Percentiles rank a stretch among this genome's conserved stretches.
Evolutionary conservation across 2,888 invertebrate genomes (phyloP).

Genomic region (Cancer borealis): DNA sequence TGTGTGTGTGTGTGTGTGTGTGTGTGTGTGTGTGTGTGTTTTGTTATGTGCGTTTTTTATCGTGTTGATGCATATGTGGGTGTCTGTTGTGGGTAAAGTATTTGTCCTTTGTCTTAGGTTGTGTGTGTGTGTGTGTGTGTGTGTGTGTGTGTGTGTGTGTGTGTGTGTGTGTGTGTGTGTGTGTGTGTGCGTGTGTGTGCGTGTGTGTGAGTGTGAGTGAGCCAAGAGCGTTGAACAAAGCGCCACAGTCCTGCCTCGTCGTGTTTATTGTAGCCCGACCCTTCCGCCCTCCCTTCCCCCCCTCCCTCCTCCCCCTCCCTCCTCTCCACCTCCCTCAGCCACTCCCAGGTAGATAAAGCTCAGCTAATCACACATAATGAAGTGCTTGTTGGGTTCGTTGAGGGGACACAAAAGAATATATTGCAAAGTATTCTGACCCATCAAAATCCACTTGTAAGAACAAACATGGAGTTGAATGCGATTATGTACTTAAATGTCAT

Average conservation of each 20-base stretch:
- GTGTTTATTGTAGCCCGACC: constrained; percentile 1
- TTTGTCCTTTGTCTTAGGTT: background rate
- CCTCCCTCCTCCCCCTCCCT: background rate
- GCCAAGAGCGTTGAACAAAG: constrained; percentile 16
- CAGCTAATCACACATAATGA: background rate
- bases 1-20: background rate
- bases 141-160: constrained; percentile 3
- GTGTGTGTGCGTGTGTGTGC: background rate
- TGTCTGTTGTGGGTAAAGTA: constrained; percentile 11
- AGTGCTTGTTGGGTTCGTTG: background rate
- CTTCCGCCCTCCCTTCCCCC: background rate
- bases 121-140: background rate
- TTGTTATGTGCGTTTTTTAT: background rate
- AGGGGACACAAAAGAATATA: background rate
- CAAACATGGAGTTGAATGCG: background rate
- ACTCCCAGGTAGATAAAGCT: background rate
- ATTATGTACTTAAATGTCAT: background rate
- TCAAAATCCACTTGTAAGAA: background rate
- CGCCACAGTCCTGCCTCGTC: constrained; percentile 29
- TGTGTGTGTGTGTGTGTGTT: background rate
- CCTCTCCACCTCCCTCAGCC: background rate
- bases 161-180: background rate
- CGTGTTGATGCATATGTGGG: background rate
- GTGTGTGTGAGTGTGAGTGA: background rate
- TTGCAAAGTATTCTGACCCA: background rate